phyloP scores from a whole-genome alignment of 2,888 invertebrate species.

The Zonitis immaculata region DNA sequence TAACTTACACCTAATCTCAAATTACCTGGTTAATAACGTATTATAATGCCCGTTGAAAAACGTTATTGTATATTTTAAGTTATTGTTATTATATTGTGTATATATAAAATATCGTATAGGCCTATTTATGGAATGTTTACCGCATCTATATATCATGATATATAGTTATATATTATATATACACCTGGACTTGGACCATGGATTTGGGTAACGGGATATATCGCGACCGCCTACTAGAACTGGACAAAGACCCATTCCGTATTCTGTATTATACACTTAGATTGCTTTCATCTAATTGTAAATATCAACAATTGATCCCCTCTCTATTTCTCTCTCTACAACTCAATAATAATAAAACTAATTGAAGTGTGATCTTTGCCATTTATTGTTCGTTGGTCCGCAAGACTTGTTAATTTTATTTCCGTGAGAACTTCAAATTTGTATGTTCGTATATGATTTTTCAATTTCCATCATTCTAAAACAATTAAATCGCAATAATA shows the following conservation, averaged over 20 bases:
- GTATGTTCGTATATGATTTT: too few relatives aligned
- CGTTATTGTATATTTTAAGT: neutral
- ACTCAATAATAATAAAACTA: slow-evolving; percentile 37
- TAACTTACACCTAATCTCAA: slow-evolving; percentile 46
- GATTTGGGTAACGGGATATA: slow-evolving; percentile 25
- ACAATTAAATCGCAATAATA: neutral
- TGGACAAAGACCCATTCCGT: neutral
- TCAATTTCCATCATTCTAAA: slow-evolving; percentile 4
- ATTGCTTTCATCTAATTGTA: neutral
- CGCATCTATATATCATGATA: slow-evolving; percentile 21
- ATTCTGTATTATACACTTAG: too few relatives aligned
- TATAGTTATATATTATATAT: neutral
- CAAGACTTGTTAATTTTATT: slow-evolving; percentile 30
- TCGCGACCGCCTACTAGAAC: slow-evolving; percentile 4
- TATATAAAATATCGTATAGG: too few relatives aligned
- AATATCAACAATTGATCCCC: neutral
- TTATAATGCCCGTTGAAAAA: slow-evolving; percentile 36
- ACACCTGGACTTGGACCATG: slow-evolving; percentile 28
- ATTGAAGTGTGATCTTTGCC: slow-evolving; percentile 42
- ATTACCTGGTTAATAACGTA: slow-evolving; percentile 44
- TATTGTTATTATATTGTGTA: slow-evolving; percentile 37
- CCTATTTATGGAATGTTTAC: slow-evolving; percentile 28
- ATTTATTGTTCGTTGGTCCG: slow-evolving; percentile 44
- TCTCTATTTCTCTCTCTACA: slow-evolving; percentile 1
- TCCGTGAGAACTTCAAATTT: slow-evolving; percentile 44